A percentile compares a stretch with the other conserved stretches of the same genome.
Conservation (phyloP, 2,113 vertebrate species). For the Sterrhoptilus dennistouni region DNA sequence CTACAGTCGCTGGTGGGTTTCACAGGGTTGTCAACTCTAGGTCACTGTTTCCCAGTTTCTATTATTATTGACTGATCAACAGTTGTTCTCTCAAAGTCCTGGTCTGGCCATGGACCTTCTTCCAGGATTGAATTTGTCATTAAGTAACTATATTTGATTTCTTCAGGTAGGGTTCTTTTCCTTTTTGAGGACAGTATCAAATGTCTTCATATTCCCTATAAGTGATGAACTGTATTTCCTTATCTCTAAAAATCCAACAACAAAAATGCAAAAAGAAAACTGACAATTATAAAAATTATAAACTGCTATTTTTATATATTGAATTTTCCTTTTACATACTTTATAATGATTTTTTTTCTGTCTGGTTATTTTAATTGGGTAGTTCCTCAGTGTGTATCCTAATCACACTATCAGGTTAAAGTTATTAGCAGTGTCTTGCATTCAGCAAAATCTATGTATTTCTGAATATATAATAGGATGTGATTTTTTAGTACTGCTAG, state of each 20-base stretch:
- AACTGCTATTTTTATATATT: background rate
- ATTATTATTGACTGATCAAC: background rate
- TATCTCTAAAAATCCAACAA: background rate
- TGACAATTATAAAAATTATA: background rate
- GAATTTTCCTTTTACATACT: background rate
- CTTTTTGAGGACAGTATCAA: background rate
- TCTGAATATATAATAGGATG: background rate
- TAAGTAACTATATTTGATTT: background rate
- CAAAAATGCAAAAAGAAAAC: background rate
- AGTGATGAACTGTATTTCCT: background rate
- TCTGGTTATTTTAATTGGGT: background rate
- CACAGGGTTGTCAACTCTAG: background rate
- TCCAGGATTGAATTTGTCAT: background rate
- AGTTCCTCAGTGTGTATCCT: background rate
- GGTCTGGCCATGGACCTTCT: background rate
- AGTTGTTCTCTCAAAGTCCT: background rate
- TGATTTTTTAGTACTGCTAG: background rate
- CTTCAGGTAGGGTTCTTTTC: background rate
- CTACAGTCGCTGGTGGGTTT: background rate
- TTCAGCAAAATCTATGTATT: background rate
- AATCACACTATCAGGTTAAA: background rate
- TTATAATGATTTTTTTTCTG: background rate
- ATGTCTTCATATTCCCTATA: background rate
- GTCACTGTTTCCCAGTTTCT: background rate
- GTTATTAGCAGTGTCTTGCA: background rate